Base-by-base conservation (phyloP, 30 jellyfish, hydroid and myxozoan genomes). In the Calvadosia cruxmelitensis region DNA sequence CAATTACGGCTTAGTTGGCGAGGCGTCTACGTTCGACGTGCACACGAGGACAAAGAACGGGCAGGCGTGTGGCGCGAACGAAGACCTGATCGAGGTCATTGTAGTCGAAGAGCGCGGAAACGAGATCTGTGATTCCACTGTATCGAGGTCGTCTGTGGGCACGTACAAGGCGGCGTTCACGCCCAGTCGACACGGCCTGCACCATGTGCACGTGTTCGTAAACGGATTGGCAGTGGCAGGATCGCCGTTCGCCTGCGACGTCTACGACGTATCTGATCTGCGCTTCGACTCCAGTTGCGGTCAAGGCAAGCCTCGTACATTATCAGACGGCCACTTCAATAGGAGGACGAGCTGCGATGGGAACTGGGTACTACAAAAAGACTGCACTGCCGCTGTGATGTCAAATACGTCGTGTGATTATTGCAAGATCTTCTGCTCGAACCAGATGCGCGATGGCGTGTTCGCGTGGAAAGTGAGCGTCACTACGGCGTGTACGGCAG, bases 401-500 rank as follows among this genome's bases (percentile, higher is more conserved):
- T 42, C 57, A 42, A 42, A 42, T 42, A 42, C 57, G 20, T 42
- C 57, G 20, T 5, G 20, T 42, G 57, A 42, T 42, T 20, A 42
- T 42, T 42, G 57, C 20, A 42, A 42, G 20, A 42, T 42, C 10
- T 42, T 42, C 20, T 42, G 57, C 57, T 42, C 57, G 20, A 42
- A 42, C 57, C 20, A 10, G 57, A 5, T 42, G 20, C 57, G 57
- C 20, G 20, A 20, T 42, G 57, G 57, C 20, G 57, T 42, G 10
- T 42, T 5, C 57, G 57, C 57, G 15, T 42, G 57, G 57, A 42
- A 42, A 42, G 20, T 42, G 20, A 42, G 57, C 20, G 10, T 42
- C 10, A 42, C 57, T 5, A 42, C 57, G 57, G 57, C 57, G 57
- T 42, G 57, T 42, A 42, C 57, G 57, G 10, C 57, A 42, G 57